Conservation (phyloP, 1,140 invertebrate species). For the Nylanderia fulva region DNA sequence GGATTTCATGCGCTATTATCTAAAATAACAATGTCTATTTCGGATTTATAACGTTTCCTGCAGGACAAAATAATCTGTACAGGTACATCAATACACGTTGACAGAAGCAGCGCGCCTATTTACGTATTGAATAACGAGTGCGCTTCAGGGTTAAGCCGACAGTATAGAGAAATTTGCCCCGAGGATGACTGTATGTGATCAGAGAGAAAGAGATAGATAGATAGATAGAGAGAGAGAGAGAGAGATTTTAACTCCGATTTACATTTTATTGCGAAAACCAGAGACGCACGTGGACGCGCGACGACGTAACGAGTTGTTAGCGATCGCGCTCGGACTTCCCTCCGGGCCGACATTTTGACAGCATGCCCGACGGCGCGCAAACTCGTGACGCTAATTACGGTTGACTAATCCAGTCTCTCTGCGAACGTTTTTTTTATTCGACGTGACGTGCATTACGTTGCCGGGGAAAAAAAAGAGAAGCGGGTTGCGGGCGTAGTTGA, state of each 20-base stretch:
- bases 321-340: not conserved
- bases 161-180: conserved; percentile 36
- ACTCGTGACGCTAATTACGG: conserved; percentile 49
- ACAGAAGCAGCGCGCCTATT: not conserved
- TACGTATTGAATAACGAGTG: not conserved
- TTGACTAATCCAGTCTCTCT: conserved; percentile 45
- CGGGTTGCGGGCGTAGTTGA: not conserved
- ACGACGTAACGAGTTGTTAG: conserved; percentile 15
- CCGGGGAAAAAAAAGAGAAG: too few species aligned
- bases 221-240: too few species aligned
- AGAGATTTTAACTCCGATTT: conserved; percentile 28
- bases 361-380: conserved; percentile 9
- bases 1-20: too few species aligned
- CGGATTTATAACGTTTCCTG: too few species aligned
- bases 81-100: not conserved
- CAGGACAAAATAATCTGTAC: not conserved
- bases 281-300: not conserved
- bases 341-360: conserved; percentile 46
- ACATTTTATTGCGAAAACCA: conserved; percentile 51
- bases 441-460: not conserved
- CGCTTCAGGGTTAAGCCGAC: conserved; percentile 1
- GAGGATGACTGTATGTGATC: conserved; percentile 4
- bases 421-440: conserved; percentile 2
- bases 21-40: conserved; percentile 21
- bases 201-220: too few species aligned